phyloP scores from a whole-genome alignment of 37 sponge, comb jelly and placozoan genomes.

The Halichondria panicea region DNA sequence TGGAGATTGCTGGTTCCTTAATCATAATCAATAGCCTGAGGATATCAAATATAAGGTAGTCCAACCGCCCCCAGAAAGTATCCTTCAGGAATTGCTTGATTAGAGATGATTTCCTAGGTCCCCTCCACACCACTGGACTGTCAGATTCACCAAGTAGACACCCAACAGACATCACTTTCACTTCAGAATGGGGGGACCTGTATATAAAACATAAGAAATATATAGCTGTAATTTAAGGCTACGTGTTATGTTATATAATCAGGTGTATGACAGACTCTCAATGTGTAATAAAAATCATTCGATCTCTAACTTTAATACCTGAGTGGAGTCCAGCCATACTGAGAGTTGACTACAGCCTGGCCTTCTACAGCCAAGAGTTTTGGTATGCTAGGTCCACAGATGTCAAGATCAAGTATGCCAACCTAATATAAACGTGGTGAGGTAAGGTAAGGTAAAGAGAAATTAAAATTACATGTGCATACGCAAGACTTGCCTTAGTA shows the following conservation, averaged over 20 bases:
- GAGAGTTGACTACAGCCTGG: constrained; percentile 59
- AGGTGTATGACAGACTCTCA: neutral
- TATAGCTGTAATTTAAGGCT: neutral
- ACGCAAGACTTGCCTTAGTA: neutral
- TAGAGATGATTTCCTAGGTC: constrained; percentile 87
- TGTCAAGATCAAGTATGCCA: constrained; percentile 87
- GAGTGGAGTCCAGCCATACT: constrained; percentile 86
- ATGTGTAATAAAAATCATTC: neutral
- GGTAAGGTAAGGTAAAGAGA: neutral
- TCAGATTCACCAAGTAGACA: constrained; percentile 55
- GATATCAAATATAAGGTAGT: constrained; percentile 88
- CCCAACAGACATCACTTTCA: constrained; percentile 87
- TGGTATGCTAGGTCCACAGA: constrained; percentile 91
- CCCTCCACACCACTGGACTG: constrained; percentile 88
- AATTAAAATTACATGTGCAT: neutral
- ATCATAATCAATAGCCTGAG: neutral
- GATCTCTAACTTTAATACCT: constrained; percentile 26
- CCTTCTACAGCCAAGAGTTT: constrained; percentile 69
- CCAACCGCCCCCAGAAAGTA: constrained; percentile 90
- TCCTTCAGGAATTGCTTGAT: constrained; percentile 91
- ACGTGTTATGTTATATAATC: neutral
- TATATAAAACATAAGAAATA: neutral
- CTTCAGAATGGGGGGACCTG: constrained; percentile 73
- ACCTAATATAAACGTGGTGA: constrained; percentile 43
- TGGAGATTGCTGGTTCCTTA: too few species aligned